Conservation (phyloP, 2,113 vertebrate genomes). For the Jacana jacana region DNA sequence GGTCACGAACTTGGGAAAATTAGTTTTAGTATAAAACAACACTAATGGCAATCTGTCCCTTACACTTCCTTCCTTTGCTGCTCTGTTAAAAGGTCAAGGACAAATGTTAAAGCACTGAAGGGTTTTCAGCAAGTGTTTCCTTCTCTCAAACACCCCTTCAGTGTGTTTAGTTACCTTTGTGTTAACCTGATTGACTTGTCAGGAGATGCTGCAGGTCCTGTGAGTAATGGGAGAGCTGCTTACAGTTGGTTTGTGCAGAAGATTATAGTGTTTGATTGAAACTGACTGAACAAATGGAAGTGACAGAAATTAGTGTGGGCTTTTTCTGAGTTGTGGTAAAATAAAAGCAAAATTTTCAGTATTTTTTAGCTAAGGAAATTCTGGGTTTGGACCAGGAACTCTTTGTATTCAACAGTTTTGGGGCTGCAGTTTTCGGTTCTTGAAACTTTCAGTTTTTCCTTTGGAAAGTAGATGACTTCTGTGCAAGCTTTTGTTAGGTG, state of each 20-base stretch:
- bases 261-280: not conserved
- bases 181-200: not conserved
- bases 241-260: not conserved
- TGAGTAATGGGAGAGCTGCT: not conserved
- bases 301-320: not conserved
- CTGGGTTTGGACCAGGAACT: not conserved
- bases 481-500: not conserved
- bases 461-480: not conserved
- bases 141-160: not conserved
- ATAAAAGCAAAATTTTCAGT: not conserved
- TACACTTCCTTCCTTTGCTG: not conserved
- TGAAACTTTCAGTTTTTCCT: not conserved
- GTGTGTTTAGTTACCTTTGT: not conserved
- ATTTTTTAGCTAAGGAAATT: not conserved
- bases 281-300: not conserved
- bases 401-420: not conserved
- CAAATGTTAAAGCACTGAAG: not conserved
- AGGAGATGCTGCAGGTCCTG: not conserved
- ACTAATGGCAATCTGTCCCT: not conserved
- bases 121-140: not conserved
- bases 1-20: not conserved
- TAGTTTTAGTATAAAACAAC: not conserved
- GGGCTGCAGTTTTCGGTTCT: not conserved
- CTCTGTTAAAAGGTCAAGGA: not conserved
- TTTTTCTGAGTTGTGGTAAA: not conserved